Evolutionary conservation across 2,888 invertebrate species (phyloP), one percentile per base, ranked within the genome.

Genomic region (Slavum lentiscoides): DNA sequence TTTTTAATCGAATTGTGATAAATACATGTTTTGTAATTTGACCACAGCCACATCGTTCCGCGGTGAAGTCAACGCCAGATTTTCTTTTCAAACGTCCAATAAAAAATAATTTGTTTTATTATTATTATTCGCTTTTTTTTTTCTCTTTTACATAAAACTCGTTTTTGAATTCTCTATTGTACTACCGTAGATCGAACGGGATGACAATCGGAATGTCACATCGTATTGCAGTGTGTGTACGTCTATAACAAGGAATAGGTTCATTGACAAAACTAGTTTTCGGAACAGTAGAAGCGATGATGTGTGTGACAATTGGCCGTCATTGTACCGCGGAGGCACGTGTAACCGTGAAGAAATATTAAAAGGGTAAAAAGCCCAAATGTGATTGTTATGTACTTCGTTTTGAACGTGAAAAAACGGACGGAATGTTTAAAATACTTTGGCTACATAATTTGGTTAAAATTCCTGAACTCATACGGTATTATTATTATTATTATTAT

Each of bases 181-280:
- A 30, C 30, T n/a, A 30, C 30, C 4, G 30, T 30, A 30, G 4
- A 30, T 23, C 1, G 55, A 23, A 9, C 19, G 13, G 43, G 39
- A 74, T 30, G 4, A 74, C 39, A n/a, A 53, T 74, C n/a, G 73
- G 62, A 74, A 74, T 74, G 62, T 74, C 73, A 62, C 73, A 49
- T 74, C 3, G 4, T n/a, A 6, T 21, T 21, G 67, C 3, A 7
- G n/a, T 61, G 0, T 23, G 72, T n/a, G 19, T 43, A 23, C 4
- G 4, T n/a, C n/a, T 37, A 15, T 15, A 72, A 59, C 21, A 15
- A 73, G 30, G 53, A 4, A 13, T 62, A 30, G 30, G 30, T 30
- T 62, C 30, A 62, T 49, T 49, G 30, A 62, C 62, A 74, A 74
- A 30, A 74, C 49, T 73, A 49, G 72, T 59, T 61, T 73, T 73